Evolutionary conservation across 2,888 invertebrate species (phyloP), one percentile per base, ranked within the genome.

Genomic region (Habroteleia sp.): DNA sequence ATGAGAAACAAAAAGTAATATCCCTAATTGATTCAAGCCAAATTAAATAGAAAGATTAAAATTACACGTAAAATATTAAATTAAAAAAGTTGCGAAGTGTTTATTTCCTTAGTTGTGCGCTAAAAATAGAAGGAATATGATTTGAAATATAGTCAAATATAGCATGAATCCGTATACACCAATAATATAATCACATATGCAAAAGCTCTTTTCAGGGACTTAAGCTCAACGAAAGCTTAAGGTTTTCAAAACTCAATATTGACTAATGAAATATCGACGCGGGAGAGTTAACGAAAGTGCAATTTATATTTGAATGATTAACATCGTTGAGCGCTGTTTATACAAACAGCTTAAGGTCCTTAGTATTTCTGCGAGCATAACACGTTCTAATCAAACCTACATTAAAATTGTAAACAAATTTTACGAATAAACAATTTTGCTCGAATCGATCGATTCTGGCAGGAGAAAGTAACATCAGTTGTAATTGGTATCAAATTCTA

Each of bases 151-250:
- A 25, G 25, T 41, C 35, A 52, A 52, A 69, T 69, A 52, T 52
- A 69, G 58, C 23, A 37, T 31, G 69, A 69, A 69, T 52, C 69
- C 69, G 37, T 69, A 69, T n/a, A 68, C 31, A 44, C 44, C 60
- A 44, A 60, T 60, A 69, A 69, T 69, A 60, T 69, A 69, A 69
- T 69, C 52, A 60, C 44, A 52, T 60, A 69, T 69, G 52, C 52
- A 50, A 50, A 60, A 60, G 69, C 69, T 60, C 60, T 69, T 50
- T 60, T 60, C 60, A 69, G 69, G 60, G 69, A 69, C 71, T 62
- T 54, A 62, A 62, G 39, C 35, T 46, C 39, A 25, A 8, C 20
- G 42, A 41, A 44, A 62, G 60, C 44, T 62, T 62, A 71, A 71
- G 27, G 20, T 44, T 46, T 39, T 44, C 31, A 62, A 46, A 71